These are phyloP conservation scores for Lepetodrilus schrolli DNA, from an alignment of 2,888 invertebrate genomes.

Conservation along the genomic window DNA sequence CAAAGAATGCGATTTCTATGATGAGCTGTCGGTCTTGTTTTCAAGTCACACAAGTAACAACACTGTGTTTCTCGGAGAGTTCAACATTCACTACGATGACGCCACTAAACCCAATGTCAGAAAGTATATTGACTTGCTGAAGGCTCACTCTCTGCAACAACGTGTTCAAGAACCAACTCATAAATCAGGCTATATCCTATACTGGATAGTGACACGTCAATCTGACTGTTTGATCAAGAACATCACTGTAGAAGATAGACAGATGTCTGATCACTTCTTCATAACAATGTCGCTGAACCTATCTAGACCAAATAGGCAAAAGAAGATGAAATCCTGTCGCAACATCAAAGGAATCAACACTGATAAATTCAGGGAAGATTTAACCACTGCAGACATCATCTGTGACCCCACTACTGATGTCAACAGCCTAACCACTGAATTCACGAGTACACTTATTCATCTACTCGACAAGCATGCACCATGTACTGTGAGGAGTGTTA, in stretches of 20 bases:
- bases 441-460: not conserved
- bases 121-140: not conserved
- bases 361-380: not conserved
- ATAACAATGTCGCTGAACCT: not conserved
- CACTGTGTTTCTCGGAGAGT: not conserved
- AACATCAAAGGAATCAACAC: not conserved
- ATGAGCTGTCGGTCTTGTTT: not conserved
- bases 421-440: not conserved
- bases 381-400: no score
- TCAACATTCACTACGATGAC: not conserved
- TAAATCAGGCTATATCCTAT: not conserved
- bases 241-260: conserved; percentile 1
- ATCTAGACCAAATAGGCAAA: not conserved
- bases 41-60: not conserved
- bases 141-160: not conserved
- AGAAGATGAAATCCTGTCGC: not conserved
- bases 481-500: not conserved
- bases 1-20: not conserved
- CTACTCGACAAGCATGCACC: conserved; percentile 10
- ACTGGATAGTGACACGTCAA: not conserved
- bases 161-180: not conserved
- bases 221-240: not conserved
- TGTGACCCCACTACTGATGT: not conserved
- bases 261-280: not conserved
- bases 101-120: not conserved